Percentiles rank a stretch among this genome's conserved stretches.
These are phyloP conservation scores for Chaetodon trifasciatus DNA, from an alignment of 2,797 vertebrate genomes.

Conservation along the genomic window DNA sequence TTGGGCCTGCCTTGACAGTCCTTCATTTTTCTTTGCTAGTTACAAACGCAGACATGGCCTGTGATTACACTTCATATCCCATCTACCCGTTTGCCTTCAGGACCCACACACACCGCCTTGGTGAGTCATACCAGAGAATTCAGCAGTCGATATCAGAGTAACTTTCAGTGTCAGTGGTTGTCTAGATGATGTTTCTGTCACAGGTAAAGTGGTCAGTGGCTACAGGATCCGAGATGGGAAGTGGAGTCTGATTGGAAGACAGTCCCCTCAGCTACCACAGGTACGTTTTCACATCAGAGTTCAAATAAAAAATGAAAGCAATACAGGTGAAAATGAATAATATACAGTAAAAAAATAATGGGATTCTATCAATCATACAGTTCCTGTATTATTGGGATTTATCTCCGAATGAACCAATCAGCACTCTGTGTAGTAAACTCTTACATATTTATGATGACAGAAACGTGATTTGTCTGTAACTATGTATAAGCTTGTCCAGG, in stretches of 20 bases:
- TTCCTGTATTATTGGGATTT: not conserved
- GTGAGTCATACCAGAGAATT: slow-evolving; percentile 80
- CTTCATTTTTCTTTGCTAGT: slow-evolving; percentile 79
- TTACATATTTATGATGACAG: not conserved
- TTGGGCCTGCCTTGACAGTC: not conserved
- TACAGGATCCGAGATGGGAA: slow-evolving; percentile 94
- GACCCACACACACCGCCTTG: slow-evolving; percentile 95
- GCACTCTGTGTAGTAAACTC: not conserved
- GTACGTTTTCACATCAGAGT: slow-evolving; percentile 73
- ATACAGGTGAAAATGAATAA: too few relatives aligned
- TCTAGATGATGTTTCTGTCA: slow-evolving; percentile 49
- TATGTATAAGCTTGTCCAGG: not conserved
- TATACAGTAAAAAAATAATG: too few relatives aligned
- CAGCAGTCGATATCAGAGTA: not conserved
- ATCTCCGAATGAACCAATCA: not conserved
- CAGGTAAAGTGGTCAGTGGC: slow-evolving; percentile 96
- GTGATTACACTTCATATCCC: slow-evolving; percentile 90
- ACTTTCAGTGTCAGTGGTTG: not conserved
- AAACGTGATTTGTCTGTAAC: not conserved
- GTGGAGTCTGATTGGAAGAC: slow-evolving; percentile 94
- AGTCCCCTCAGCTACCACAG: slow-evolving; percentile 97
- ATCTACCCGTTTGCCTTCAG: slow-evolving; percentile 98
- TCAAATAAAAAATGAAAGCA: not conserved
- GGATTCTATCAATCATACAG: not conserved
- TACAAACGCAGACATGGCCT: slow-evolving; percentile 94